Evolutionary conservation across 2,797 vertebrate genomes (phyloP), one percentile per base, ranked within the genome.

Genomic region (Karalla daura): DNA sequence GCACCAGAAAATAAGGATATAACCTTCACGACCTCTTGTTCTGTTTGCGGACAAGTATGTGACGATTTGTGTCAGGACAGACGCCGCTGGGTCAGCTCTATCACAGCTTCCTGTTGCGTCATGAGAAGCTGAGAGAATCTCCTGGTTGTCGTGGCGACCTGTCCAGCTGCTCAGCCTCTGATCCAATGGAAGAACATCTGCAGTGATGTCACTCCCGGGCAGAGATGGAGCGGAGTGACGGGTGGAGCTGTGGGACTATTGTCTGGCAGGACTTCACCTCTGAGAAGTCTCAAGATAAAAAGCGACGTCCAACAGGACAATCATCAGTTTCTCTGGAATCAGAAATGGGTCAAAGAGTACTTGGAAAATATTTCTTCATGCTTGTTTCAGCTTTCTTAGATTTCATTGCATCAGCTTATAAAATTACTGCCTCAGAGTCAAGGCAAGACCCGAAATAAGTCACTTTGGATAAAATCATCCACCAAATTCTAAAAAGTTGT

Each of bases 181-280:
- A 74, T 58, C 63, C 49, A 15, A 53, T 2, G 24, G 55, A 68
- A 65, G 28, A 80, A 84, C 84, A 90, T 88, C 87, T 90, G 87
- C 58, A 41, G 67, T 86, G 84, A 90, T 60, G 77, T 90, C 76
- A 89, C 67, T 39, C 11, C 52, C 3, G 23, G 68, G 63, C 43
- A 36, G 14, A 62, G 58, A 39, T 0, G 0, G 20, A 27, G 63
- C 12, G 1, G 14, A 55, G 47, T 44, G 79, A 82, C 74, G 13
- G 58, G 55, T 41, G 7, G 59, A 68, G 46, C 79, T 39, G 60
- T 35, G 55, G 66, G 75, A 52, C 46, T 43, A 51, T 25, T 35
- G 69, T 78, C 35, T 78, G 76, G 83, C 66, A 3, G 44, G 6
- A 51, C 35, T 55, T 36, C 0, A 33, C 1, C 17, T 0, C 40